Percentiles rank a stretch among this genome's conserved stretches.
These are phyloP conservation scores for Bicyclus anynana DNA, from an alignment of 1,140 invertebrate species.

Conservation along the genomic window DNA sequence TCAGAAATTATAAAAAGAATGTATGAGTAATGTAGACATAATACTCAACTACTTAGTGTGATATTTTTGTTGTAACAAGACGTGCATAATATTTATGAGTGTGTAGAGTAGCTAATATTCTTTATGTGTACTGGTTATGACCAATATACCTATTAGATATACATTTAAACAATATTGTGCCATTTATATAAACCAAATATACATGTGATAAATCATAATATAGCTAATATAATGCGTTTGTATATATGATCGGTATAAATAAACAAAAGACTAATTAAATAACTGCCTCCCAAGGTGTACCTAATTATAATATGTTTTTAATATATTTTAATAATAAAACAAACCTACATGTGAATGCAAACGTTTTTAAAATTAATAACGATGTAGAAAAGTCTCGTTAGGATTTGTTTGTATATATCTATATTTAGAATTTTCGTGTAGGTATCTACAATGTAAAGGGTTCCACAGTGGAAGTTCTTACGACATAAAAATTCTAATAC, in stretches of 20 bases:
- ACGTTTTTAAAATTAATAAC: no score
- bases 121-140: neutral
- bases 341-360: no score
- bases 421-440: no score
- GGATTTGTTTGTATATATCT: no score
- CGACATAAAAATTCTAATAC: no score
- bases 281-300: no score
- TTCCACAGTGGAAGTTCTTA: no score
- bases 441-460: no score
- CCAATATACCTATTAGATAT: constrained; percentile 9
- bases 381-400: no score
- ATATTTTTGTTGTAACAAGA: constrained; percentile 37
- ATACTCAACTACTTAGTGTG: constrained; percentile 58
- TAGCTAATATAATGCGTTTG: neutral
- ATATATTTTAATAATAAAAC: no score
- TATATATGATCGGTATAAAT: neutral
- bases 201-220: constrained; percentile 20
- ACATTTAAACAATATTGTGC: constrained; percentile 28
- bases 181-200: constrained; percentile 33
- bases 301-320: no score
- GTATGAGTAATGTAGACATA: constrained; percentile 13
- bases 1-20: neutral
- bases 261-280: no score
- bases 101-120: neutral
- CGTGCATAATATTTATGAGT: constrained; percentile 4